Conservation (phyloP, 2,888 invertebrate genomes). For the Halictus quadricinctus region DNA sequence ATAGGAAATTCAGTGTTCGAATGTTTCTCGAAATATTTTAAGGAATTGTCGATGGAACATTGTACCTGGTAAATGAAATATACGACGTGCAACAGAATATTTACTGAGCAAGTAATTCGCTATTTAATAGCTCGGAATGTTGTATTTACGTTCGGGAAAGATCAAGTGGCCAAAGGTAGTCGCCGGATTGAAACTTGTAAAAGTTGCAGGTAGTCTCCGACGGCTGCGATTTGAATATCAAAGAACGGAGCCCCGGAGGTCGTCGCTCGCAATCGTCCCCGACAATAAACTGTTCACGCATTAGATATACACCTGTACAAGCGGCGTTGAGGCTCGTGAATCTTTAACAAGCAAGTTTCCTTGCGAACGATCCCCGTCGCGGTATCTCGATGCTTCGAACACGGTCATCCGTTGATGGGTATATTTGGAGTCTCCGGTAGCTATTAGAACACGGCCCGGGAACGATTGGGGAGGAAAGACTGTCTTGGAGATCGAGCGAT, state of each 20-base stretch:
- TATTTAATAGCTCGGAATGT: background rate
- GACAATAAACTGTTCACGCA: constrained; percentile 23
- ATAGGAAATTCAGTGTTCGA: no score
- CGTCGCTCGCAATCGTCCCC: constrained; percentile 20
- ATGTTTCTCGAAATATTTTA: background rate
- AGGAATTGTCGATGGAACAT: background rate
- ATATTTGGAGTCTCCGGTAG: constrained; percentile 51
- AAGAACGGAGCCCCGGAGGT: background rate
- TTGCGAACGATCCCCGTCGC: constrained; percentile 22
- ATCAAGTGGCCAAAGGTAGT: constrained; percentile 11
- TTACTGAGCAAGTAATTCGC: background rate
- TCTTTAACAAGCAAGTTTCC: constrained; percentile 42
- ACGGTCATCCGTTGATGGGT: constrained; percentile 43
- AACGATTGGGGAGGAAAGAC: constrained; percentile 52
- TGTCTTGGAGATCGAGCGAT: constrained; percentile 65
- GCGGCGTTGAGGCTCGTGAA: constrained; percentile 27
- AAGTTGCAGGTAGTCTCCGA: constrained; percentile 1
- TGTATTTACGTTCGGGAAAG: constrained; percentile 3
- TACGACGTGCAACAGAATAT: background rate
- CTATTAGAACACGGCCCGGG: constrained; percentile 52
- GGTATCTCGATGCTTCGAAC: constrained; percentile 44
- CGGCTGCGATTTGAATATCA: background rate
- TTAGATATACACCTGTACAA: constrained; percentile 4
- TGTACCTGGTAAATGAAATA: background rate
- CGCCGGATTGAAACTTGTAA: constrained; percentile 2